Conservation (phyloP, 2,113 vertebrate species). For the Cynoglossus semilaevis region DNA sequence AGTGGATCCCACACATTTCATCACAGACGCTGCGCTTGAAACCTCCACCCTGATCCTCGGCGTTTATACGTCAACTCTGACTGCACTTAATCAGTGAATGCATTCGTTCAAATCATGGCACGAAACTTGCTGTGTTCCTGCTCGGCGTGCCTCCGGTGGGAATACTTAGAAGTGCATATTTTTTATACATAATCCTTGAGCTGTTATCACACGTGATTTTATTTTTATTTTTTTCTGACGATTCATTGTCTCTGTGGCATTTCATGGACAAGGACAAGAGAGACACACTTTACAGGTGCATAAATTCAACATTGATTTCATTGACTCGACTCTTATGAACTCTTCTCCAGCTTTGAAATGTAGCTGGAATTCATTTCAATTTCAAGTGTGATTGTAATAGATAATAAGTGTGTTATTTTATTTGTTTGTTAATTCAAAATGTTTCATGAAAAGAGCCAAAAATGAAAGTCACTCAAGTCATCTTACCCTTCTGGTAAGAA, state of each 20-base stretch:
- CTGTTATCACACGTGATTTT: too few relatives aligned
- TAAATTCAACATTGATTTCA: constrained; percentile 26
- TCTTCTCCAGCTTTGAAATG: background rate
- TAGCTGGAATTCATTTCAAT: constrained; percentile 8
- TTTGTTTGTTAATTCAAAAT: too few relatives aligned
- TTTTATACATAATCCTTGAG: too few relatives aligned
- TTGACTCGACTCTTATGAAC: constrained; percentile 20
- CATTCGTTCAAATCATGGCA: constrained; percentile 56
- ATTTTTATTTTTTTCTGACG: constrained; percentile 17
- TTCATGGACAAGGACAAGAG: constrained; percentile 16
- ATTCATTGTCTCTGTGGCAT: constrained; percentile 27
- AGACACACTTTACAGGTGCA: too few relatives aligned
- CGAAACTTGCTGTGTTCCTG: constrained; percentile 41
- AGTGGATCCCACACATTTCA: constrained; percentile 48
- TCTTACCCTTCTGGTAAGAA: too few relatives aligned
- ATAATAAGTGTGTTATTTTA: too few relatives aligned
- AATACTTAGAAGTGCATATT: background rate
- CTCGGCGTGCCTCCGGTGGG: constrained; percentile 27
- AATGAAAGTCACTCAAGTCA: too few relatives aligned
- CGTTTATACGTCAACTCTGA: constrained; percentile 49
- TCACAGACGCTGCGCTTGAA: constrained; percentile 49
- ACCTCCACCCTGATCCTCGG: constrained; percentile 43
- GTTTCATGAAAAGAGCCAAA: too few relatives aligned
- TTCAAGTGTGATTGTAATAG: constrained; percentile 11
- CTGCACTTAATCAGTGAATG: constrained; percentile 57